Evolutionary conservation across 2,113 vertebrate species (phyloP).

Genomic region (Erinaceus europaeus): DNA sequence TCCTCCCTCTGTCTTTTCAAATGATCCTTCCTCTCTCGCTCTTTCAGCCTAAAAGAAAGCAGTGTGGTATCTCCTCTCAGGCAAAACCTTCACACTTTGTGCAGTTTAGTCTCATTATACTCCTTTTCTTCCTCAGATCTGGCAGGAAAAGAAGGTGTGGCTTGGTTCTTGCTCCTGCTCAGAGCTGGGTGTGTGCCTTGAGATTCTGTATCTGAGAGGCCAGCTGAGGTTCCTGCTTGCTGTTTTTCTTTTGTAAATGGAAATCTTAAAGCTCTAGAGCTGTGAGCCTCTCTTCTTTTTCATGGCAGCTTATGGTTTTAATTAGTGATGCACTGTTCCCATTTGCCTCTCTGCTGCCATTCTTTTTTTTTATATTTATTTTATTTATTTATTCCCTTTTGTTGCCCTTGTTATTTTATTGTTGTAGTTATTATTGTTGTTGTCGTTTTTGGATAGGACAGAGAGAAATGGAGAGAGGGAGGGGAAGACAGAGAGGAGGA

Average conservation of each 20-base stretch:
- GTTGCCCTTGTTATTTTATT: too few species aligned
- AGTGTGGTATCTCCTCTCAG: not conserved
- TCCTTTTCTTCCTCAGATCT: not conserved
- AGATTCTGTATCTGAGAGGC: not conserved
- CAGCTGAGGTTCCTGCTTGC: not conserved
- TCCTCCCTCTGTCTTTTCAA: not conserved
- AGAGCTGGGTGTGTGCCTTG: not conserved
- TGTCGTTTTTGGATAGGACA: too few species aligned
- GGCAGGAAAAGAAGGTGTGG: not conserved
- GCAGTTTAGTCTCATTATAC: not conserved
- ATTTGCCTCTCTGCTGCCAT: not conserved
- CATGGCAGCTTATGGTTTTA: not conserved
- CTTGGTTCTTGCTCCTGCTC: not conserved
- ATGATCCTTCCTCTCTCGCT: not conserved
- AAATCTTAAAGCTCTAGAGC: not conserved
- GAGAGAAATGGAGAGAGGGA: too few species aligned
- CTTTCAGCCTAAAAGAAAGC: not conserved
- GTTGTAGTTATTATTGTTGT: too few species aligned
- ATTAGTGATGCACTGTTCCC: not conserved
- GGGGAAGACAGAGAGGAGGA: too few species aligned
- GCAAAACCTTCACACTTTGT: not conserved
- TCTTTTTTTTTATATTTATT: too few species aligned
- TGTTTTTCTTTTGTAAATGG: not conserved
- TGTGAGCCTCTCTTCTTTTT: not conserved
- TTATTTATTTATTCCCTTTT: too few species aligned